These are phyloP conservation scores for Pygoscelis adeliae DNA, from an alignment of 2,113 vertebrate genomes.

Conservation along the genomic window DNA sequence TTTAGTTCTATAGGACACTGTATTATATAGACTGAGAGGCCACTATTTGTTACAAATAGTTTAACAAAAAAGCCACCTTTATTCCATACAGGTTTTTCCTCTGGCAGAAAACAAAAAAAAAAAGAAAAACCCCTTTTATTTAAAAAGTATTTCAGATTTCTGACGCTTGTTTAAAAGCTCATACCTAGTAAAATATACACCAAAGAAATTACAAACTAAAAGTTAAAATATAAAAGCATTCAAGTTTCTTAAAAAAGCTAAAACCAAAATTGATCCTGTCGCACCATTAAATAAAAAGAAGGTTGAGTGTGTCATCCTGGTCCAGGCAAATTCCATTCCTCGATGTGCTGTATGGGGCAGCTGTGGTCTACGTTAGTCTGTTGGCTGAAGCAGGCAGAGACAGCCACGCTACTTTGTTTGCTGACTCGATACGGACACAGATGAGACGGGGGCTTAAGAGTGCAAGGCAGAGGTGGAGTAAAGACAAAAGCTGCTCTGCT, in stretches of 20 bases:
- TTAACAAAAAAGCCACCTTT: slow-evolving; percentile 80
- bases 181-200: slow-evolving; percentile 95
- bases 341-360: background rate
- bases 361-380: background rate
- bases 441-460: slow-evolving; percentile 29
- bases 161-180: slow-evolving; percentile 86
- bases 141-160: slow-evolving; percentile 74
- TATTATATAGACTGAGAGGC: slow-evolving; percentile 82
- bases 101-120: background rate
- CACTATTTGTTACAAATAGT: slow-evolving; percentile 87
- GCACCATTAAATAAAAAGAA: slow-evolving; percentile 85
- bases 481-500: slow-evolving; percentile 56
- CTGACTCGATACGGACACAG: slow-evolving; percentile 32
- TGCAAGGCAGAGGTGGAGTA: slow-evolving; percentile 53
- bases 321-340: slow-evolving; percentile 51
- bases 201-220: slow-evolving; percentile 83
- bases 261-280: slow-evolving; percentile 84
- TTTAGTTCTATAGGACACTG: slow-evolving; percentile 82
- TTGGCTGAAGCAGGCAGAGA: slow-evolving; percentile 22
- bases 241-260: slow-evolving; percentile 86
- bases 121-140: slow-evolving; percentile 68
- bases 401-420: slow-evolving; percentile 55
- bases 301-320: slow-evolving; percentile 45
- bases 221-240: slow-evolving; percentile 85
- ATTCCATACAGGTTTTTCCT: slow-evolving; percentile 43